A percentile compares a stretch with the other conserved stretches of the same genome.
These are phyloP conservation scores for Sminthopsis crassicaudata DNA, from an alignment of 2,113 vertebrate species.

Conservation along the genomic window DNA sequence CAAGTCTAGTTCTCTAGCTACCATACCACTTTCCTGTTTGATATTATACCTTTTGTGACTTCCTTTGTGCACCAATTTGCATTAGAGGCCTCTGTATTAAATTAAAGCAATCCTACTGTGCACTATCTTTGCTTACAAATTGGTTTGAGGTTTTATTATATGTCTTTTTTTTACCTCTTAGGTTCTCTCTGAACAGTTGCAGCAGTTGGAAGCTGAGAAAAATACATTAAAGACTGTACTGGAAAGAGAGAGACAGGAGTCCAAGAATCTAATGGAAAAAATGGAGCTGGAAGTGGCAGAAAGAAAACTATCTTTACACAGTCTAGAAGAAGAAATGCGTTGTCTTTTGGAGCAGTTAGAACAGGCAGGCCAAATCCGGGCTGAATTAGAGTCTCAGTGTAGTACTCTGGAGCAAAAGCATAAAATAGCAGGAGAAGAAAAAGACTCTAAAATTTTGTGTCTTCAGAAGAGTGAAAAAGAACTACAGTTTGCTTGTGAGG, in stretches of 20 bases:
- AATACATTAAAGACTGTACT: constrained; percentile 76
- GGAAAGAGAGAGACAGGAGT: constrained; percentile 83
- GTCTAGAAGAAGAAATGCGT: constrained; percentile 83
- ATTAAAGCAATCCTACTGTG: neutral
- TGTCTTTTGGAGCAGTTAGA: constrained; percentile 80
- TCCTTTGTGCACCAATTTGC: constrained; percentile 13
- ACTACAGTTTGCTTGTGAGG: constrained; percentile 18
- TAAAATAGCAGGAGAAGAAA: constrained; percentile 77
- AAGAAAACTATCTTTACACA: constrained; percentile 72
- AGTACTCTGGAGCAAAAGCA: constrained; percentile 77
- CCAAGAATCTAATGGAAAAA: constrained; percentile 67
- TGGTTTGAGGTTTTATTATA: neutral
- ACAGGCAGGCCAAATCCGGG: constrained; percentile 76
- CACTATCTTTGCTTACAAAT: constrained; percentile 6
- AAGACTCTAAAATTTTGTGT: constrained; percentile 59
- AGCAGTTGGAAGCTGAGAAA: constrained; percentile 89
- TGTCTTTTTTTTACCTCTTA: constrained; percentile 72
- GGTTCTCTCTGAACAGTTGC: constrained; percentile 89
- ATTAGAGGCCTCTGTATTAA: constrained; percentile 11
- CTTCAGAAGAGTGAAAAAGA: constrained; percentile 74
- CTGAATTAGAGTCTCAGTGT: constrained; percentile 79
- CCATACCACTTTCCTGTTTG: neutral
- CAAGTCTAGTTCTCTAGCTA: neutral
- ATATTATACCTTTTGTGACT: neutral
- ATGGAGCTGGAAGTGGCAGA: constrained; percentile 84